phyloP scores from a whole-genome alignment of 2,888 invertebrate species.

The Lutraria lutraria region DNA sequence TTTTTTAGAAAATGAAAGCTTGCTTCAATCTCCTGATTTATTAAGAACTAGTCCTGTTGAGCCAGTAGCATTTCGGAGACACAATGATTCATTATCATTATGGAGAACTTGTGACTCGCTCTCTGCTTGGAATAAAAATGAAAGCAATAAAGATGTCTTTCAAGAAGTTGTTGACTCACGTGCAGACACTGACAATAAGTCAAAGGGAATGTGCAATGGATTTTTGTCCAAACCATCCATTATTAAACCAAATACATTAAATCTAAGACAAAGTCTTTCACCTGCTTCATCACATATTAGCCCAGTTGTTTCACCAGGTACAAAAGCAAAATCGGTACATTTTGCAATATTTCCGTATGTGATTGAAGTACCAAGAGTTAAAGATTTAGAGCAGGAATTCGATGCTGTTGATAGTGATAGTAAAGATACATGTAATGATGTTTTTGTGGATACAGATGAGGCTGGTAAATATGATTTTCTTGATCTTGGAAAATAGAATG shows the following conservation, averaged over 20 bases:
- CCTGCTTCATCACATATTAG: background rate
- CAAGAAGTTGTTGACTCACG: background rate
- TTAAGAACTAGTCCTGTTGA: background rate
- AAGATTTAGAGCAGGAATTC: constrained; percentile 63
- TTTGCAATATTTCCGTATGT: constrained; percentile 81
- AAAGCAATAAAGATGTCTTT: background rate
- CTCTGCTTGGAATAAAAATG: constrained; percentile 16
- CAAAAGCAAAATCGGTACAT: constrained; percentile 70
- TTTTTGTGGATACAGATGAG: constrained; percentile 22
- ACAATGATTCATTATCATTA: constrained; percentile 33
- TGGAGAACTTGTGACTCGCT: constrained; percentile 30
- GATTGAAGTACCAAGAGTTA: constrained; percentile 74
- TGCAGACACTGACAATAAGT: background rate
- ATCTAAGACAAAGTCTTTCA: background rate
- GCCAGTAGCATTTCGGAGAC: constrained; percentile 17
- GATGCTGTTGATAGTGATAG: constrained; percentile 39
- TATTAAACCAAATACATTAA: constrained; percentile 22
- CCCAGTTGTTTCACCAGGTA: constrained; percentile 36
- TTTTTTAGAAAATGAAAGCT: background rate
- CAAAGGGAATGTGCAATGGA: background rate
- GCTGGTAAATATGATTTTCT: constrained; percentile 44
- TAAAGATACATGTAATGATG: constrained; percentile 35
- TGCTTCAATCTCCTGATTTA: background rate
- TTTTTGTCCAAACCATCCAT: background rate
- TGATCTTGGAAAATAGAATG: background rate